Evolutionary conservation across 64 coral and sea anemone genomes (phyloP), one percentile per base, ranked within the genome.

Genomic region (Dendronephthya gigantea): DNA sequence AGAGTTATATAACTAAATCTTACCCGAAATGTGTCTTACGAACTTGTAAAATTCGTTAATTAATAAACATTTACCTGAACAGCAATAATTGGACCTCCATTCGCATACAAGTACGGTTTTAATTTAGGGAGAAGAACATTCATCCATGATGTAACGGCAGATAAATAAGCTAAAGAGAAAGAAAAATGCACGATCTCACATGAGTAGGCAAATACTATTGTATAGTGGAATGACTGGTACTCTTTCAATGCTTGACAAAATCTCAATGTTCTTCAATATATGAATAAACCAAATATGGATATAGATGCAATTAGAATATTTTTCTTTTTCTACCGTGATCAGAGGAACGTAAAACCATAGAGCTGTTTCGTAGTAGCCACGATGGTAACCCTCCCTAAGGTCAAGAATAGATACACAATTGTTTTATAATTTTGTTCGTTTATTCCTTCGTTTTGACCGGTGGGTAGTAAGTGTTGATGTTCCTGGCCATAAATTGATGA

Each of bases 81-180:
- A 28, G 91, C 66, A 38, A 97, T 93, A 29, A 97, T 88, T 1
- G 94, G 94, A 0, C 94, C 94, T 0, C 94, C 91, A 75, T 91
- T 93, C 9, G 36, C 84, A 49, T 97, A 97, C 40, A 97, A 55
- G 12, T 91, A 52, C 0, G 94, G 91, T 68, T 89, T 87, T 23
- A 97, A 39, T 85, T 97, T 97, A 2, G 94, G 94, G 4, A 97
- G 82, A 33, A 97, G 40, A 33, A 97, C 84, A 16, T 79, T 82
- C 89, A 97, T 89, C 94, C 94, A 97, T 0, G 94, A 93, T 36
- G 90, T 87, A 10, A 97, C 92, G 35, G 89, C 90, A 3, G 70
- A 90, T 62, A 93, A 90, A 49, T 90, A 97, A 11, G 17, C 48
- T 68, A 83, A 28, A 79, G 0, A 79, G 32, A 79, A 62, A n/a